Conservation (phyloP, 2,888 invertebrate genomes). For the Drosophila leonis region DNA sequence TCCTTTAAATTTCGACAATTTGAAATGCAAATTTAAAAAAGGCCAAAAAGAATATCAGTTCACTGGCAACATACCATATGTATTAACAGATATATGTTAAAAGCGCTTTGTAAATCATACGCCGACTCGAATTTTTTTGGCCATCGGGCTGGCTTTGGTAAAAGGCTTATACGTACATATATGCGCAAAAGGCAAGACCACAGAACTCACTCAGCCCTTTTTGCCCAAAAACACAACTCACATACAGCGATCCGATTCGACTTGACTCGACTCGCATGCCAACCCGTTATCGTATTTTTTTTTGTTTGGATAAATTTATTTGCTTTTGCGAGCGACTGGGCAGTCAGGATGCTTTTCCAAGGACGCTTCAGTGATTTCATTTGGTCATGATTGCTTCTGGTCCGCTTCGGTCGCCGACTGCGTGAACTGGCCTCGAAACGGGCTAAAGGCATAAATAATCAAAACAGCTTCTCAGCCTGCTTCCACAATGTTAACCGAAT, state of each 20-base stretch:
- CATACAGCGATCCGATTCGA: constrained; percentile 1
- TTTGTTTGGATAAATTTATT: constrained; percentile 62
- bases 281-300: constrained; percentile 36
- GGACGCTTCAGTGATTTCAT: constrained; percentile 58
- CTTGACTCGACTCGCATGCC: constrained; percentile 7
- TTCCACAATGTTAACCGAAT: constrained; percentile 50
- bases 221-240: constrained; percentile 5
- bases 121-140: neutral
- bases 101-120: constrained; percentile 34
- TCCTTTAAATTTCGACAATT: neutral
- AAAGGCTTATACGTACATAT: neutral
- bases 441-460: constrained; percentile 56
- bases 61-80: constrained; percentile 32
- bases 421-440: constrained; percentile 1
- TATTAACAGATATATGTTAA: constrained; percentile 10
- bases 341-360: constrained; percentile 42
- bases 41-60: neutral
- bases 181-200: neutral
- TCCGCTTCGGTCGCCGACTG: constrained; percentile 1
- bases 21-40: neutral
- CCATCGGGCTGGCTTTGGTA: constrained; percentile 5
- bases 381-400: constrained; percentile 61
- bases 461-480: constrained; percentile 27
- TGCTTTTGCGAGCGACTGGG: constrained; percentile 67
- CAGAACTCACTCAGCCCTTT: neutral